These are phyloP conservation scores for Henricia sp. DNA, from an alignment of 53 echinoderm and acorn worm genomes.

Conservation along the genomic window DNA sequence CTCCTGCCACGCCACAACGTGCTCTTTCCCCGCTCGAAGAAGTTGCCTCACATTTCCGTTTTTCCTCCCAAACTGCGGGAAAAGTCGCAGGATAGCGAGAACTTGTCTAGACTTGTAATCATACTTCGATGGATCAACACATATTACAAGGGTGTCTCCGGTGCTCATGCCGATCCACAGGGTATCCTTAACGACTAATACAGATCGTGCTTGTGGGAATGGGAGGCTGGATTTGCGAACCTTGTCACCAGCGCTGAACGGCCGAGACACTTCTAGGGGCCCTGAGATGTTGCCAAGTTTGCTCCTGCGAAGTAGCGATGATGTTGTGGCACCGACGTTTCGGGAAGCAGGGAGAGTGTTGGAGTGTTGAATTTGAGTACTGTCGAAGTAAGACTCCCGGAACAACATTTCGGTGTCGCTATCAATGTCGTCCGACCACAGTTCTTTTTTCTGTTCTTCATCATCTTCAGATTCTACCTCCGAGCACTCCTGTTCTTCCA, in stretches of 20 bases:
- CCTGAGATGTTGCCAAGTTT: background rate
- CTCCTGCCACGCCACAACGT: constrained; percentile 45
- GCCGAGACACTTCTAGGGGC: background rate
- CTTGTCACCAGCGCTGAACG: background rate
- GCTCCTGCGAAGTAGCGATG: background rate
- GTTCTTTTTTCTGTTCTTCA: background rate
- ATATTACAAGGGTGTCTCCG: constrained; percentile 47
- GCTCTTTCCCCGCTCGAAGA: constrained; percentile 34
- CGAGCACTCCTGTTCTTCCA: background rate
- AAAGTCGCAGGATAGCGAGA: constrained; percentile 24
- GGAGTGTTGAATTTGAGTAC: background rate
- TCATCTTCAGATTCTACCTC: background rate
- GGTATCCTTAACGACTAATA: constrained; percentile 56
- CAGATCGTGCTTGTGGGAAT: constrained; percentile 24
- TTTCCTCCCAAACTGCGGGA: background rate
- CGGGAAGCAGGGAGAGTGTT: background rate
- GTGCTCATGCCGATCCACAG: constrained; percentile 59
- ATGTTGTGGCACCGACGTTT: background rate
- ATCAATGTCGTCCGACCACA: background rate
- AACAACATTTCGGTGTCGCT: background rate
- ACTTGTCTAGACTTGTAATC: constrained; percentile 42
- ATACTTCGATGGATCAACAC: background rate
- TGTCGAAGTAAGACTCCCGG: background rate
- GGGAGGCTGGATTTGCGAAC: background rate
- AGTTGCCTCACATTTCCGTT: constrained; percentile 11